A percentile compares a stretch with the other conserved stretches of the same genome.
Evolutionary conservation across 2,888 invertebrate species (phyloP).

Genomic region (Ectemnius lituratus): DNA sequence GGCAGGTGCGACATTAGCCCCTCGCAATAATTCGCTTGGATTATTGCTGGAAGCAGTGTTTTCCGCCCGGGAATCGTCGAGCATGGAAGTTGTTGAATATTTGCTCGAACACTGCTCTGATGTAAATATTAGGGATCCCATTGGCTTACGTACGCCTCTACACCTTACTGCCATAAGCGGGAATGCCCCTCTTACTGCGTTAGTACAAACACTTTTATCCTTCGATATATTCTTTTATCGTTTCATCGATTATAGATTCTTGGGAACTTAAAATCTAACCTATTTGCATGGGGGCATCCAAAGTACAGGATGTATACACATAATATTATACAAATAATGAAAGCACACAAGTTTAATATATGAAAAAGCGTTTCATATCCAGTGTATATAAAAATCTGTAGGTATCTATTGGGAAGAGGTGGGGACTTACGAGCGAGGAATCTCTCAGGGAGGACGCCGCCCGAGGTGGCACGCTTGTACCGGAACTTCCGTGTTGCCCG

Average conservation of each 20-base stretch:
- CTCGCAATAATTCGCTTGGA: slow-evolving; percentile 5
- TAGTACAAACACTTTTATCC: slow-evolving; percentile 7
- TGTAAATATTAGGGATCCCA: slow-evolving; percentile 10
- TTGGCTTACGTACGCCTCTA: slow-evolving; percentile 24
- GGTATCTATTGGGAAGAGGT: slow-evolving; percentile 18
- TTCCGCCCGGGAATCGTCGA: background rate
- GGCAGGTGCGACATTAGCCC: background rate
- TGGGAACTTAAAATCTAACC: too few relatives aligned
- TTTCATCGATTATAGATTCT: too few relatives aligned
- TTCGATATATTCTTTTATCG: background rate
- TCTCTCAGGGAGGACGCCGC: slow-evolving; percentile 11
- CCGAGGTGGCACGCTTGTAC: slow-evolving; percentile 15
- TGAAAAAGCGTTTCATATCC: too few relatives aligned
- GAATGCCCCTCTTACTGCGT: slow-evolving; percentile 17
- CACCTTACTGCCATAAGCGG: slow-evolving; percentile 31
- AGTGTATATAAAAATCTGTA: background rate
- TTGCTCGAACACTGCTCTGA: slow-evolving; percentile 11
- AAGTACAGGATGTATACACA: too few relatives aligned
- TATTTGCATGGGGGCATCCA: too few relatives aligned
- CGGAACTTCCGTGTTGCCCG: background rate
- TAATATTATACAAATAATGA: too few relatives aligned
- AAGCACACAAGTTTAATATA: too few relatives aligned
- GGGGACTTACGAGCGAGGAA: slow-evolving; percentile 12
- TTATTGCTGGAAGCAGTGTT: slow-evolving; percentile 23
- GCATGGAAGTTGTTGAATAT: slow-evolving; percentile 20